These are phyloP conservation scores for Lepidochitona cinerea DNA, from an alignment of 2,888 invertebrate genomes.

Conservation along the genomic window DNA sequence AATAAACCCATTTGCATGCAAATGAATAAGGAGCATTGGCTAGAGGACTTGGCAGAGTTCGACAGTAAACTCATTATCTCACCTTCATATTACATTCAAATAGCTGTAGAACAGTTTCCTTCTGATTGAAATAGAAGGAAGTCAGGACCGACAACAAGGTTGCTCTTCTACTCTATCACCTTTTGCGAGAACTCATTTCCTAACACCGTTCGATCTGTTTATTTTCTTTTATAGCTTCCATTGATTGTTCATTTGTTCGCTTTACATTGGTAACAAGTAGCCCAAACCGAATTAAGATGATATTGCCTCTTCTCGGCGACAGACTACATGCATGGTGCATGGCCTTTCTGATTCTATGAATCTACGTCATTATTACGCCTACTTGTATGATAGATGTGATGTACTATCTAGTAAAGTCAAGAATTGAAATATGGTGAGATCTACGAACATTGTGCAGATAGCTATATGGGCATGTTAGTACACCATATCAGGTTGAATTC, in stretches of 20 bases:
- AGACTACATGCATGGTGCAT: not conserved
- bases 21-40: not conserved
- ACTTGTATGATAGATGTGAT: no score
- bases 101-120: not conserved
- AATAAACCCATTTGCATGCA: conserved; percentile 2
- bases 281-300: conserved; percentile 1
- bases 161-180: conserved; percentile 1
- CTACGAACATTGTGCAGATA: no score
- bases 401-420: no score
- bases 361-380: no score
- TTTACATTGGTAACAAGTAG: not conserved
- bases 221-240: not conserved
- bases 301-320: no score
- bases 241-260: not conserved
- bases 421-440: no score
- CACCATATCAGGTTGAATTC: not conserved
- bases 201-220: not conserved
- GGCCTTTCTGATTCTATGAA: no score
- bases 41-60: not conserved
- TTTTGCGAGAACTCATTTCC: not conserved
- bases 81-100: conserved; percentile 4
- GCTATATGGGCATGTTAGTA: not conserved
- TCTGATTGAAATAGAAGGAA: not conserved
- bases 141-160: not conserved
- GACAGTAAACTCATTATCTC: not conserved